These are phyloP conservation scores for Vulpes ferrilata DNA, from an alignment of 2,113 vertebrate species.

Conservation along the genomic window DNA sequence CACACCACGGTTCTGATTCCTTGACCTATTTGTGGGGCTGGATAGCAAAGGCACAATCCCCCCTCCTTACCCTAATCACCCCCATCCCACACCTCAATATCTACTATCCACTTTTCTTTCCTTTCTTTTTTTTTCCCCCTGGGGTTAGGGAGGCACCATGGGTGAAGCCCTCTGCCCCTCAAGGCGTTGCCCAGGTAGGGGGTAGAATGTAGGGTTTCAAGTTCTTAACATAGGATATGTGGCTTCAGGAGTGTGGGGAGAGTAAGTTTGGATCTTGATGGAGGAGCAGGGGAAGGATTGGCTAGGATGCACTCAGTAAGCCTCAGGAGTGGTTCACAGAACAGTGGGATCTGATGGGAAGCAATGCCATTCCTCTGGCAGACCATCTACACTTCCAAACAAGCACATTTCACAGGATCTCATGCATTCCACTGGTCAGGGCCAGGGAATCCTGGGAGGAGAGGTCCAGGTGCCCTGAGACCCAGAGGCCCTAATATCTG, in stretches of 20 bases:
- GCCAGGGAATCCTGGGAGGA: neutral
- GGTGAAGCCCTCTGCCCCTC: neutral
- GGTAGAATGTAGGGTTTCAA: neutral
- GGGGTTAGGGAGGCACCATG: rapidly evolving
- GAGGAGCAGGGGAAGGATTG: neutral
- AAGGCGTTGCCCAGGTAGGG: neutral
- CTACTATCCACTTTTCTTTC: neutral
- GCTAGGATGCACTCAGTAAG: neutral
- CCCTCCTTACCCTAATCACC: neutral
- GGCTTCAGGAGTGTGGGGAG: neutral
- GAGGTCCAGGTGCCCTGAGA: rapidly evolving
- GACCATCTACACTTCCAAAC: neutral
- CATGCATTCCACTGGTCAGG: neutral
- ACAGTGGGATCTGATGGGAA: rapidly evolving
- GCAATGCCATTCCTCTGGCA: rapidly evolving
- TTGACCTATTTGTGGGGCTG: neutral
- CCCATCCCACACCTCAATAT: neutral
- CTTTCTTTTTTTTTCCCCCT: neutral
- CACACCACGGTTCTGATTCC: neutral
- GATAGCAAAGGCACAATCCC: rapidly evolving
- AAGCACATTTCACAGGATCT: neutral
- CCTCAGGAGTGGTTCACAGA: rapidly evolving
- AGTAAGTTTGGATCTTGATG: neutral
- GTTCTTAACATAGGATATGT: neutral
- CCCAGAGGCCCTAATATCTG: rapidly evolving